Percentiles rank a stretch among this genome's conserved stretches.
These are phyloP conservation scores for Grus americana DNA, from an alignment of 2,113 vertebrate genomes.

Conservation along the genomic window DNA sequence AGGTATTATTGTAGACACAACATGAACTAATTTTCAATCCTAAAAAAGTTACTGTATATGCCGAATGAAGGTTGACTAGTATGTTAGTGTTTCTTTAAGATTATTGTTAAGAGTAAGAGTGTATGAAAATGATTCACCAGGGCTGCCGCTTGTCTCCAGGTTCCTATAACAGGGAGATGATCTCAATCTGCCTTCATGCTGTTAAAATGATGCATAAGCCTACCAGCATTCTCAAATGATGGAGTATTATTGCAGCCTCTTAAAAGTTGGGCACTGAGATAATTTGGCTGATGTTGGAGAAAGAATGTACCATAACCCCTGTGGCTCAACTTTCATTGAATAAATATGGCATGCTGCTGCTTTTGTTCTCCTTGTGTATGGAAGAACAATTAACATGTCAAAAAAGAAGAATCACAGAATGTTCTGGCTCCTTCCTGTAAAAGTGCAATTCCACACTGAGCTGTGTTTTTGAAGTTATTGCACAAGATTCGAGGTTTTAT, in stretches of 20 bases:
- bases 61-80: not conserved
- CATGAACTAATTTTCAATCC: not conserved
- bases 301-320: conserved; percentile 76
- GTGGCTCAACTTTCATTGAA: conserved; percentile 78
- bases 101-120: conserved; percentile 54
- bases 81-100: conserved; percentile 67
- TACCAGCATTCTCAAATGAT: conserved; percentile 78
- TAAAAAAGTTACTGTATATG: not conserved
- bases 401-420: conserved; percentile 73
- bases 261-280: conserved; percentile 82
- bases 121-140: conserved; percentile 74
- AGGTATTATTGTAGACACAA: not conserved
- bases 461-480: conserved; percentile 67
- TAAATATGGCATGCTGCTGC: conserved; percentile 78
- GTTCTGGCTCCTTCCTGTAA: conserved; percentile 61
- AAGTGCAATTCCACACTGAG: conserved; percentile 67
- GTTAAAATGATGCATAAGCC: conserved; percentile 83
- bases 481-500: conserved; percentile 54
- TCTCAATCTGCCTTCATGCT: conserved; percentile 81
- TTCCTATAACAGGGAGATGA: conserved; percentile 80
- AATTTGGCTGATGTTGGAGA: conserved; percentile 80
- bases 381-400: conserved; percentile 82
- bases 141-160: conserved; percentile 75
- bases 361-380: conserved; percentile 72
- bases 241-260: conserved; percentile 80